Evolutionary conservation across 2,797 vertebrate species (phyloP).

Genomic region (Rhinogobio ventralis): DNA sequence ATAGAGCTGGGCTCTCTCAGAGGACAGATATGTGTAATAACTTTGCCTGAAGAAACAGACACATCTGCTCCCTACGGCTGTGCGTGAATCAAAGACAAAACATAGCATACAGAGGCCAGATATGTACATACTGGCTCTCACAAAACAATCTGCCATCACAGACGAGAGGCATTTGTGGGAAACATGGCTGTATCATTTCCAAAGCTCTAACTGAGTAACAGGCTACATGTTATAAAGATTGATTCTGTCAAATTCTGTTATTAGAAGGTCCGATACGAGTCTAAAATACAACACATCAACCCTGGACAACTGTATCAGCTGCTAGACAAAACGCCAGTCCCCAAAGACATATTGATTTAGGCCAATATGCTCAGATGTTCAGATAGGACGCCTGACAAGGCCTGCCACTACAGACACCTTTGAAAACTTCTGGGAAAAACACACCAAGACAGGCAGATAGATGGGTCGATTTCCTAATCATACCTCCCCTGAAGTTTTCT

Average conservation of each 20-base stretch:
- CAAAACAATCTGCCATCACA: constrained; percentile 46
- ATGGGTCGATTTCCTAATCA: constrained; percentile 40
- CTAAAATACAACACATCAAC: constrained; percentile 30
- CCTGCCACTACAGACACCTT: constrained; percentile 35
- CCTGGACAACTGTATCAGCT: constrained; percentile 38
- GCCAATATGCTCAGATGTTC: constrained; percentile 40
- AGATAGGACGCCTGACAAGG: constrained; percentile 44
- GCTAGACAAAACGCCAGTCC: constrained; percentile 7
- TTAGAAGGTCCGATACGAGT: constrained; percentile 43
- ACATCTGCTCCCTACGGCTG: constrained; percentile 52
- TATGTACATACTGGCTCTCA: constrained; percentile 16
- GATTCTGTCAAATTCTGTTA: constrained; percentile 52
- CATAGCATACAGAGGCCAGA: constrained; percentile 24
- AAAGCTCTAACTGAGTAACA: constrained; percentile 47
- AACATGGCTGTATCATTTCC: constrained; percentile 15
- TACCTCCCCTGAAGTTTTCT: constrained; percentile 10
- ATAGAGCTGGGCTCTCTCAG: constrained; percentile 57
- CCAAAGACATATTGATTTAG: constrained; percentile 32
- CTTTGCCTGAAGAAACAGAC: constrained; percentile 58
- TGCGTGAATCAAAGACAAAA: constrained; percentile 56
- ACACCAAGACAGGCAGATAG: constrained; percentile 18
- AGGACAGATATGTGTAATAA: constrained; percentile 49
- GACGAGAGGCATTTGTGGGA: constrained; percentile 6
- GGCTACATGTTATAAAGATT: constrained; percentile 51
- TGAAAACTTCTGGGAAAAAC: constrained; percentile 40